Evolutionary conservation across 2,113 vertebrate species (phyloP), one percentile per base, ranked within the genome.

Genomic region (Hemiscyllium ocellatum): DNA sequence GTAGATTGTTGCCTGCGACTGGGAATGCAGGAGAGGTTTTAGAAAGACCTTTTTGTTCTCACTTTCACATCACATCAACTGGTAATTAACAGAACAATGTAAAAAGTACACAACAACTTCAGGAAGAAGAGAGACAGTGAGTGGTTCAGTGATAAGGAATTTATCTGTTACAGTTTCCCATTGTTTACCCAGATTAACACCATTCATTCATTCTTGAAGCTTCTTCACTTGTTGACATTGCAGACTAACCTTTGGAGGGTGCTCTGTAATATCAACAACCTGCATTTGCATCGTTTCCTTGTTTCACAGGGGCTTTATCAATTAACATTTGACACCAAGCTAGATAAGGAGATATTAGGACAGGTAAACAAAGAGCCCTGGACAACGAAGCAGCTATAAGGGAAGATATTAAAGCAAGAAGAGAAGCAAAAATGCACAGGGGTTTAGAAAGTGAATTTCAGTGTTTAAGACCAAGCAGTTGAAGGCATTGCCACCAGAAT

Each of bases 71-170:
- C 61, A 68, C 22, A 65, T 93, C 89, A 93, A 93, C 56, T 37
- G 89, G 89, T 66, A 66, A 65, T 93, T 93, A 37, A 93, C 89
- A 68, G 56, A 20, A 68, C 89, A 93, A 93, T 93, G 89, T 17
- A 68, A n/a, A 68, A n/a, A 37, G 6, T 93, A 37, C 56, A 8
- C 89, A 93, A 93, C 89, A 42, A 83, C 89, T 91, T 37, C 56
- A 93, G 61, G 66, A 68, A 93, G 61, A 33, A 66, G 33, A 91
- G 89, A n/a, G 50, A 56, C 24, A 56, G 56, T 33, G 17, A 66
- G 61, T 66, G 89, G 19, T 93, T 42, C 33, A 7, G 61, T n/a
- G 15, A 93, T 91, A 61, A 91, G 24, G 56, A 91, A 6, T 61
- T 91, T 91, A 33, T 65, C 56, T 91, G 50, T 17, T 65, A 61